phyloP scores from a whole-genome alignment of 1,140 invertebrate species.

The Acromyrmex charruanus region DNA sequence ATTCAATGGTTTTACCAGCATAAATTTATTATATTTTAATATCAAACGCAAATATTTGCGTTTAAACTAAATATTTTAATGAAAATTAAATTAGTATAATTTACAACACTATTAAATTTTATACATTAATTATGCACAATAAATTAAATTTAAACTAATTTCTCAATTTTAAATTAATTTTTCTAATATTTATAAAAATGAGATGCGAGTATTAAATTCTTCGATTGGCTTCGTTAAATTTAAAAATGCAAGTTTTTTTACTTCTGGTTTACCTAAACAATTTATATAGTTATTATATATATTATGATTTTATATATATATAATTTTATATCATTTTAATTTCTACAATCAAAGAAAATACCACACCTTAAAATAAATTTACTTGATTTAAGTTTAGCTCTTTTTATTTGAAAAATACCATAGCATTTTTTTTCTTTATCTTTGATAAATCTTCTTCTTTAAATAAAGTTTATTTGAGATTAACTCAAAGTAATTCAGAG shows the following conservation, averaged over 20 bases:
- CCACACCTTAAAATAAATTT: not conserved
- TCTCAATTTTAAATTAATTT: not conserved
- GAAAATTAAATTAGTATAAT: constrained; percentile 5
- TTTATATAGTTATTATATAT: not conserved
- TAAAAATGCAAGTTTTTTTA: not conserved
- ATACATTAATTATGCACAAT: not conserved
- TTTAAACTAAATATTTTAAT: not conserved
- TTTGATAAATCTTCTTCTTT: not conserved
- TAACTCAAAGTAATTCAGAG: not conserved
- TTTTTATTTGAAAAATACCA: not conserved
- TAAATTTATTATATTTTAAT: not conserved
- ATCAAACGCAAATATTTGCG: not conserved
- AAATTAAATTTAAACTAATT: not conserved
- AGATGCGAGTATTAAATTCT: not conserved
- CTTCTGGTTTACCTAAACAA: not conserved
- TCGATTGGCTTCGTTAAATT: not conserved
- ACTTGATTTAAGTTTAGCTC: not conserved
- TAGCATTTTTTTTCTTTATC: not conserved
- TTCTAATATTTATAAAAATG: not conserved
- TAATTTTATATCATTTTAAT: not conserved
- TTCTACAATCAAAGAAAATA: not conserved
- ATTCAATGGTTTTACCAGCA: not conserved
- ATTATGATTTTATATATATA: not conserved
- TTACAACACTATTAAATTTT: not conserved
- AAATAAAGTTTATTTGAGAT: not conserved